phyloP scores from a whole-genome alignment of 1,140 invertebrate species.

The Pomacea maculata region DNA sequence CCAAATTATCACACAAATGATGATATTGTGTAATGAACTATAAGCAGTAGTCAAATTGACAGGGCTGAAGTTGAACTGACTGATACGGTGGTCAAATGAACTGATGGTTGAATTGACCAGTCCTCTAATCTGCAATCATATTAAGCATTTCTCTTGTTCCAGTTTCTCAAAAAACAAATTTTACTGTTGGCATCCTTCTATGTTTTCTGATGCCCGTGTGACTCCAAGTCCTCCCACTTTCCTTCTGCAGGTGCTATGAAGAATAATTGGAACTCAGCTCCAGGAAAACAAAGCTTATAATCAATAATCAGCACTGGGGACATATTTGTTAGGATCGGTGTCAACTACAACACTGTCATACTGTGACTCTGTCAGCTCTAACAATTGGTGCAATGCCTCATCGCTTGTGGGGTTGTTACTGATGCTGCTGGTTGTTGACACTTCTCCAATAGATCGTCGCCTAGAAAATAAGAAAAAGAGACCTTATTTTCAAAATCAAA shows the following conservation, averaged over 20 bases:
- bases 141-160: too few relatives aligned
- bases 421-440: conserved; percentile 35
- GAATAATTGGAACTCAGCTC: background rate
- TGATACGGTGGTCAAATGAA: too few relatives aligned
- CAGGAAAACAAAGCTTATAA: background rate
- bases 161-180: background rate
- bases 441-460: conserved; percentile 30
- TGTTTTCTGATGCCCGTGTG: too few relatives aligned
- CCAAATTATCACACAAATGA: background rate
- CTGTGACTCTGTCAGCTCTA: conserved; percentile 27
- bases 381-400: conserved; percentile 27
- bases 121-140: too few relatives aligned
- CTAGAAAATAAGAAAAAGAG: conserved; percentile 13
- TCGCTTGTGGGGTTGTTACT: conserved; percentile 30
- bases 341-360: conserved; percentile 35
- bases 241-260: background rate
- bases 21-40: too few relatives aligned
- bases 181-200: too few relatives aligned
- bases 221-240: too few relatives aligned
- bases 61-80: too few relatives aligned
- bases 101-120: too few relatives aligned
- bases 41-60: too few relatives aligned
- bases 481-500: too few relatives aligned
- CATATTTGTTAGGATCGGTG: conserved; percentile 16
- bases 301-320: conserved; percentile 27